Evolutionary conservation across 2,888 invertebrate species (phyloP).

Genomic region (Metellina segmentata): DNA sequence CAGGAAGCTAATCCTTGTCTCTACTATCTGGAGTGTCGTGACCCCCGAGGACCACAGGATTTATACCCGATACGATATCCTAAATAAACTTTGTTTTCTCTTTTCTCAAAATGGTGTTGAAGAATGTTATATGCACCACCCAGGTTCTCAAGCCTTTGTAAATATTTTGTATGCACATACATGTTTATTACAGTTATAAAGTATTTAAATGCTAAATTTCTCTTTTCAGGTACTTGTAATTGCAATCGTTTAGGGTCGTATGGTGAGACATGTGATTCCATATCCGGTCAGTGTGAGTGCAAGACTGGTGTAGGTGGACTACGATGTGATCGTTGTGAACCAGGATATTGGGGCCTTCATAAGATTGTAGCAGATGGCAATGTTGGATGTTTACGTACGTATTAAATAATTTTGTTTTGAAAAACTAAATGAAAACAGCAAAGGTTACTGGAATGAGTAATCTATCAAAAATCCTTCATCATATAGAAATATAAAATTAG

Average conservation of each 20-base stretch:
- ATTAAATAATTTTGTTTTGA: not conserved
- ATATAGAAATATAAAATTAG: not conserved
- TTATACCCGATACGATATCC: no score
- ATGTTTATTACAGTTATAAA: no score
- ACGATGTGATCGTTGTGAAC: constrained; percentile 93
- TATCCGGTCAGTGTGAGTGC: constrained; percentile 90
- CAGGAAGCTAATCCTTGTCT: no score
- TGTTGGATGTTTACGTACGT: constrained; percentile 82
- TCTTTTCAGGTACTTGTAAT: constrained; percentile 83
- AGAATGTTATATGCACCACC: no score
- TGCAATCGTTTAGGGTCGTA: constrained; percentile 89
- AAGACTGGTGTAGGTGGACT: constrained; percentile 92
- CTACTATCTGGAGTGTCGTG: no score
- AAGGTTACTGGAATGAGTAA: not conserved
- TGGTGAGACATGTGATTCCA: constrained; percentile 88
- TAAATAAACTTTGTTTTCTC: no score
- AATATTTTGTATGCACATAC: no score
- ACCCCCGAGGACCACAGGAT: no score
- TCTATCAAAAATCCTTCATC: not conserved
- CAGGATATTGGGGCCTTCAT: constrained; percentile 93
- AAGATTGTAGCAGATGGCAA: constrained; percentile 81
- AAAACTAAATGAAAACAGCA: not conserved
- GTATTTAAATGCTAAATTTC: not conserved
- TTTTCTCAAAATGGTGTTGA: no score
- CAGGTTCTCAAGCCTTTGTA: no score